Base-by-base conservation (phyloP, 2,797 vertebrate genomes). In the Melopsittacus undulatus region DNA sequence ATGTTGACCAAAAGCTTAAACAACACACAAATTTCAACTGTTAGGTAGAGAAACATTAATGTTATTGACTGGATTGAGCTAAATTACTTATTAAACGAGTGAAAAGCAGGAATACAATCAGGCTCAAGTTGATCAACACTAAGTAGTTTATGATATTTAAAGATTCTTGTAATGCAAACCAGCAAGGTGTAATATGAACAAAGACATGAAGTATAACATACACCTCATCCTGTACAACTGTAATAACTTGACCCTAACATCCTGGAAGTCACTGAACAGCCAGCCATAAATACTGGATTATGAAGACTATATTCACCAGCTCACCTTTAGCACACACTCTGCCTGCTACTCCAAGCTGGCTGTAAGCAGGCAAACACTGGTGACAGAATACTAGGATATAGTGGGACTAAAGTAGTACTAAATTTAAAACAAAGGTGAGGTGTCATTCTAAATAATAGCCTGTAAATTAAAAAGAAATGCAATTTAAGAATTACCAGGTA, bases 81-180 rank as follows among this genome's bases (percentile, higher is more conserved):
- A 83, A 70, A 70, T 38, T 30, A 80, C 34, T 8, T 30, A 34
- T 16, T 34, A 57, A 68, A 36, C 6, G 13, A 59, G 34, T 22
- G 32, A 4, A 45, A 8, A 7, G 5, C 2, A 3, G 32, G 10
- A 59, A 29, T 56, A 74, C 0, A 2, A 63, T 45, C 48, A 51
- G n/a, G 43, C 26, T 56, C 36, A 14, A 56, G n/a, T 4, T 2
- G 4, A 67, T 21, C 19, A 56, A 49, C 56, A 69, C 38, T 14
- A 29, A 70, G 32, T n/a, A 54, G 24, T 61, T 54, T 3, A 9
- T 7, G 12, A 21, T 32, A 85, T 27, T 70, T 62, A 67, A 62
- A 29, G n/a, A 63, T 29, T 20, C 21, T 17, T 49, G 16, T 43
- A 48, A 69, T 3, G 13, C 32, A 69, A 79, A 51, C 40, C 24